phyloP scores from a whole-genome alignment of 2,888 invertebrate genomes.

The Himalopsyche anomala region DNA sequence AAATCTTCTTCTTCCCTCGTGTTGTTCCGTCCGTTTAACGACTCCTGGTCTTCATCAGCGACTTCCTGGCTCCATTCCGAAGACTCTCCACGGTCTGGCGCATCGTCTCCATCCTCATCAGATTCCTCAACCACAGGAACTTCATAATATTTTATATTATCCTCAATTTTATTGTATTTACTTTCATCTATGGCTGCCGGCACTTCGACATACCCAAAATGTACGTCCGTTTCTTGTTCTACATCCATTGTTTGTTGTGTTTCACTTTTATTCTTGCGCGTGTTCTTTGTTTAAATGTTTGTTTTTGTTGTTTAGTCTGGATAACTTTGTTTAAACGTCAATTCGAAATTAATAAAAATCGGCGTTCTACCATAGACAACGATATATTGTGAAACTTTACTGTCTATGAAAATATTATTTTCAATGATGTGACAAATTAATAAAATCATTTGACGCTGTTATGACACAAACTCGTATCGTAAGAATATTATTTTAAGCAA shows the following conservation, averaged over 20 bases:
- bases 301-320: conserved; percentile 11
- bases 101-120: too few species aligned
- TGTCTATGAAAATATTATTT: too few species aligned
- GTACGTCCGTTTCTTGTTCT: neutral
- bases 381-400: too few species aligned
- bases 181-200: neutral
- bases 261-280: neutral
- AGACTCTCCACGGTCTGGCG: too few species aligned
- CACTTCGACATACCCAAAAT: neutral
- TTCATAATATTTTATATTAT: neutral
- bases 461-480: too few species aligned
- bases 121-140: neutral
- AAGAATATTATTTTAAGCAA: too few species aligned
- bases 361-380: neutral
- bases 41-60: neutral
- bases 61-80: neutral
- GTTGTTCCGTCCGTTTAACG: neutral
- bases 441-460: too few species aligned
- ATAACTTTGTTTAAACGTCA: neutral
- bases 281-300: neutral
- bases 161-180: neutral
- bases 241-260: neutral
- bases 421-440: too few species aligned
- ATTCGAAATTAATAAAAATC: neutral
- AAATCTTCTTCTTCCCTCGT: neutral